Evolutionary conservation across 2,797 vertebrate genomes (phyloP).

Genomic region (Melanotaenia parkinsoni): DNA sequence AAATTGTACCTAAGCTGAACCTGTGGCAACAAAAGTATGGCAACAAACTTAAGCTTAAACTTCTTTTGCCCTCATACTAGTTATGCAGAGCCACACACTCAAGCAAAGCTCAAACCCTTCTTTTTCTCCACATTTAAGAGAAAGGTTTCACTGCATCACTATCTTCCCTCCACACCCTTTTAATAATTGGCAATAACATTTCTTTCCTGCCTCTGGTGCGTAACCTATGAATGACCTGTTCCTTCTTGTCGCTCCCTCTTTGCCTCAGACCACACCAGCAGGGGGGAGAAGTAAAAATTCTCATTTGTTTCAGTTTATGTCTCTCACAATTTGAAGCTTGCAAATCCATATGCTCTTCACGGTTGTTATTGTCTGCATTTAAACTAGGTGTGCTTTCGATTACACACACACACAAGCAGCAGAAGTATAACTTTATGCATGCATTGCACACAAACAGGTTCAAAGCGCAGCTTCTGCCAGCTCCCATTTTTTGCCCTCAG

Average conservation of each 20-base stretch:
- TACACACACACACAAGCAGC: slow-evolving; percentile 1
- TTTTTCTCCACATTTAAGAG: slow-evolving; percentile 29
- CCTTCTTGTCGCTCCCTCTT: slow-evolving; percentile 64
- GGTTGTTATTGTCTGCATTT: slow-evolving; percentile 24
- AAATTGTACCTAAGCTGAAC: neutral
- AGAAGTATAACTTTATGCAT: slow-evolving; percentile 14
- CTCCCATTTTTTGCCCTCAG: slow-evolving; percentile 52
- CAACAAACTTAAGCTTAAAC: slow-evolving; percentile 4
- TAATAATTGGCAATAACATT: slow-evolving; percentile 63
- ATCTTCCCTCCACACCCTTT: slow-evolving; percentile 46
- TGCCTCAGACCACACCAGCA: slow-evolving; percentile 57
- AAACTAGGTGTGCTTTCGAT: neutral
- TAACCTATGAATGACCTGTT: slow-evolving; percentile 65
- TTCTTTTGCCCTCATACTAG: slow-evolving; percentile 4
- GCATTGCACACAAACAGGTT: slow-evolving; percentile 31
- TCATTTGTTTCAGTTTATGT: slow-evolving; percentile 57
- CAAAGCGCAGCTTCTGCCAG: slow-evolving; percentile 50
- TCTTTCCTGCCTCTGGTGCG: slow-evolving; percentile 51
- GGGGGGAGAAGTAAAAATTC: slow-evolving; percentile 47
- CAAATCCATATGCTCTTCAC: slow-evolving; percentile 24
- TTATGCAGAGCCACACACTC: slow-evolving; percentile 16
- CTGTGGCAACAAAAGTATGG: slow-evolving; percentile 1
- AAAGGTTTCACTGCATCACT: slow-evolving; percentile 35
- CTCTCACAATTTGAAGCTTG: slow-evolving; percentile 38
- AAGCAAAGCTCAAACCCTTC: slow-evolving; percentile 11